Percentiles rank a stretch among this genome's conserved stretches.
phyloP scores from a whole-genome alignment of 2,113 vertebrate genomes.

The Artemisiospiza belli region DNA sequence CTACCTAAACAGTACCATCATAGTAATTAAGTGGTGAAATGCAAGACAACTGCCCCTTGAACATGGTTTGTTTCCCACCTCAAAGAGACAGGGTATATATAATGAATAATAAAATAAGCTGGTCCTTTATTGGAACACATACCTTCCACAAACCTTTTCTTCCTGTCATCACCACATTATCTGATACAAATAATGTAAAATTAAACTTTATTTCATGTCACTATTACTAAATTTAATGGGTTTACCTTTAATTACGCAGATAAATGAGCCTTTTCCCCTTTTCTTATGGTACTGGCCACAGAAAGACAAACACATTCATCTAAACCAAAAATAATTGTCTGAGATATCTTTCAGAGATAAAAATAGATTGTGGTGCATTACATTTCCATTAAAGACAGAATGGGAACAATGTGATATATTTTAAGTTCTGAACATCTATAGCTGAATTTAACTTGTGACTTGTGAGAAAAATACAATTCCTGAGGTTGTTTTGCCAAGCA shows the following conservation, averaged over 20 bases:
- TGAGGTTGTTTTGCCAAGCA: slow-evolving; percentile 19
- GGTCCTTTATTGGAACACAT: background rate
- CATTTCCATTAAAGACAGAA: slow-evolving; percentile 48
- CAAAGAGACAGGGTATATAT: background rate
- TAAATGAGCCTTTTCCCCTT: background rate
- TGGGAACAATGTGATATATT: slow-evolving; percentile 45
- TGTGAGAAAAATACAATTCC: slow-evolving; percentile 40
- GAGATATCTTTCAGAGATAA: background rate
- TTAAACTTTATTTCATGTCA: background rate
- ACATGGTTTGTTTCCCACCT: background rate
- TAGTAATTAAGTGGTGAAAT: background rate
- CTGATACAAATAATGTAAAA: background rate
- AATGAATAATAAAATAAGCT: background rate
- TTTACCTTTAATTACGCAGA: background rate
- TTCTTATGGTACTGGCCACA: background rate
- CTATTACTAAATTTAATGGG: background rate
- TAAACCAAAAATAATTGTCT: slow-evolving; percentile 24
- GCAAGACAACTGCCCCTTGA: background rate
- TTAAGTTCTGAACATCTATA: background rate
- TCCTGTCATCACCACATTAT: background rate
- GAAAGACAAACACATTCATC: background rate
- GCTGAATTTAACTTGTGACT: background rate
- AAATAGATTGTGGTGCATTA: slow-evolving; percentile 29
- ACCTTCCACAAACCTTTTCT: background rate
- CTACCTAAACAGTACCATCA: background rate